Base-by-base conservation (phyloP, 2,888 invertebrate species). In the Perizoma flavofasciatum region DNA sequence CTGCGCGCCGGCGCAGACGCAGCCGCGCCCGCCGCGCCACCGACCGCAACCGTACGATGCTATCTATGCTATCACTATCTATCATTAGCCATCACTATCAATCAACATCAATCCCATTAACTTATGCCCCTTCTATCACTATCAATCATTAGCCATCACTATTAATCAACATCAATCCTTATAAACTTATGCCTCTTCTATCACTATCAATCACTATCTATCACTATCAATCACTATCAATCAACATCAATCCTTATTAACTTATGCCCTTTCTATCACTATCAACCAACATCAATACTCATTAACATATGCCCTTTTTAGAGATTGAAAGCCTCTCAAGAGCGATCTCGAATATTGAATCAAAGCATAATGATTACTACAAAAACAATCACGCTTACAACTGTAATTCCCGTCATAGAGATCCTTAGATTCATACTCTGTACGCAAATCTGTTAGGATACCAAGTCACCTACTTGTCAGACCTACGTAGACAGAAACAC, bases 1-100 rank as follows among this genome's bases (percentile, higher is more conserved):
- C 86, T 98, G 66, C 93, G 94, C 54, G 94, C 96, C 54, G 97
- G 97, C 0, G 97, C 98, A 0, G 95, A 96, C 89, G 95, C 98
- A 0, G 97, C 98, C 63, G 84, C 81, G 0, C 63, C 75, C 49
- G 83, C 85, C 0, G 64, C 77, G 22, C 77, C 80, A 6, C 81
- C 79, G 49, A 5, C 4, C 2, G 67, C 65, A 11, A 47, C 11
- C 59, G 67, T 69, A 63, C 55, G 35, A 34, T 10, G 33, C 8
- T 6, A 5, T 40, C 4, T 6, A n/a, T n/a, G n/a, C n/a, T n/a
- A 39, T 6, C 53, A 8, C 2, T 9, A 6, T 41, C n/a, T 41
- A 6, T 22, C 10, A 1, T n/a, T 8, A 44, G 34, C 10, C 0
- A 43, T 22, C 22, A 11, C 6, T 33, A 4, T 54, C 10, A 2